Evolutionary conservation across 2,888 invertebrate species (phyloP).

Genomic region (Nomada flava): DNA sequence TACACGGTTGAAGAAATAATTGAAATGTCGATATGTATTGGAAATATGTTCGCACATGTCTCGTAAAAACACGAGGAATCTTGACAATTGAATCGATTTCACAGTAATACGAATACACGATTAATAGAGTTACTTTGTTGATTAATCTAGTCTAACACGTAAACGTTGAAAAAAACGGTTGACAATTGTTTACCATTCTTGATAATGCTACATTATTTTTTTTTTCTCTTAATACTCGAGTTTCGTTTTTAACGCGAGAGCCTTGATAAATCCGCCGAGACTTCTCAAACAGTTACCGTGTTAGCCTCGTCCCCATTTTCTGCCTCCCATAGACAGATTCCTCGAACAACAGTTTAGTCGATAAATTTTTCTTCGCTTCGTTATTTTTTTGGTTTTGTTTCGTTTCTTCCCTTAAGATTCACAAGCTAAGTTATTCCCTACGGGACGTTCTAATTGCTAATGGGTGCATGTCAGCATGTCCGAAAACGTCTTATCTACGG

Average conservation of each 20-base stretch:
- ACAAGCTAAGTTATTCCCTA: constrained; percentile 57
- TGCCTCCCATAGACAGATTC: background rate
- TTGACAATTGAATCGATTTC: constrained; percentile 54
- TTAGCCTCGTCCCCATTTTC: constrained; percentile 1
- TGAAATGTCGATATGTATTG: background rate
- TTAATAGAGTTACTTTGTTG: constrained; percentile 66
- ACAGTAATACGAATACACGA: constrained; percentile 67
- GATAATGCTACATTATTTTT: constrained; percentile 51
- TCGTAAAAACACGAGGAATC: constrained; percentile 55
- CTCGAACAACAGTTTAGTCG: constrained; percentile 8
- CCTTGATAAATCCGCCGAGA: constrained; percentile 50
- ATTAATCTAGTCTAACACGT: constrained; percentile 75
- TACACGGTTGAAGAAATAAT: background rate
- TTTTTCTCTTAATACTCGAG: constrained; percentile 3
- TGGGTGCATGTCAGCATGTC: constrained; percentile 63
- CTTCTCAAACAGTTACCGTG: constrained; percentile 1
- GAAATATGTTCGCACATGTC: constrained; percentile 40
- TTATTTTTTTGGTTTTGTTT: constrained; percentile 38
- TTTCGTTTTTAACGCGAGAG: constrained; percentile 44
- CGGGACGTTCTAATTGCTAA: constrained; percentile 52
- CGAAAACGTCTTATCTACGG: constrained; percentile 64
- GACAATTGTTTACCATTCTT: constrained; percentile 72
- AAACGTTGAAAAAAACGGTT: constrained; percentile 79
- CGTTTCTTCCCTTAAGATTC: constrained; percentile 46
- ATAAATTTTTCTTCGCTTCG: constrained; percentile 35